Evolutionary conservation across 35 echinoderm and acorn worm genomes (phyloP).

Genomic region (Hemicentrotus pulcherrimus): DNA sequence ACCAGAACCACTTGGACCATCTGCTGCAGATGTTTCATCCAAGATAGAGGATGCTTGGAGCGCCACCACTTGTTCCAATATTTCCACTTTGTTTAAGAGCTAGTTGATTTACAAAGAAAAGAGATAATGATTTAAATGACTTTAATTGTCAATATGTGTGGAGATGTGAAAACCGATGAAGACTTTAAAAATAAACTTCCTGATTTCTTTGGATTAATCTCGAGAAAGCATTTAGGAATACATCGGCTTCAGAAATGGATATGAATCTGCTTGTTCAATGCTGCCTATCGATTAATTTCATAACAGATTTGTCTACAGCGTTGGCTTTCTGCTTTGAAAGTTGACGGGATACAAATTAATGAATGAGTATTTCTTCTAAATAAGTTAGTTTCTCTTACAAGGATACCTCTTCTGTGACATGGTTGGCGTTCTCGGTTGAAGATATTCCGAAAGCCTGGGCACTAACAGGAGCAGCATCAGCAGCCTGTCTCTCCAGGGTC

Average conservation of each 20-base stretch:
- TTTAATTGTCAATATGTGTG: too few species aligned
- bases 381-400: background rate
- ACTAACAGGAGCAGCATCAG: background rate
- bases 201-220: too few species aligned
- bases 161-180: too few species aligned
- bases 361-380: too few species aligned
- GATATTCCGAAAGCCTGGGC: background rate
- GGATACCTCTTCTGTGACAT: background rate
- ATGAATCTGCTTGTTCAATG: too few species aligned
- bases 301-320: too few species aligned
- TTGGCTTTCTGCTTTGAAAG: too few species aligned
- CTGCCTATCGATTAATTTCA: too few species aligned
- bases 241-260: too few species aligned
- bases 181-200: too few species aligned
- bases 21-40: background rate
- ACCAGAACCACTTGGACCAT: background rate
- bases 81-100: conserved; percentile 33
- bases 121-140: background rate
- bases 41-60: conserved; percentile 29
- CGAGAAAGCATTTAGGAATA: too few species aligned
- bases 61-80: conserved; percentile 30
- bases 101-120: background rate
- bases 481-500: background rate
- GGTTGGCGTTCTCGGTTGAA: background rate
- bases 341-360: too few species aligned